Evolutionary conservation across 2,888 invertebrate species (phyloP), one percentile per base, ranked within the genome.

Genomic region (Muscina levida): DNA sequence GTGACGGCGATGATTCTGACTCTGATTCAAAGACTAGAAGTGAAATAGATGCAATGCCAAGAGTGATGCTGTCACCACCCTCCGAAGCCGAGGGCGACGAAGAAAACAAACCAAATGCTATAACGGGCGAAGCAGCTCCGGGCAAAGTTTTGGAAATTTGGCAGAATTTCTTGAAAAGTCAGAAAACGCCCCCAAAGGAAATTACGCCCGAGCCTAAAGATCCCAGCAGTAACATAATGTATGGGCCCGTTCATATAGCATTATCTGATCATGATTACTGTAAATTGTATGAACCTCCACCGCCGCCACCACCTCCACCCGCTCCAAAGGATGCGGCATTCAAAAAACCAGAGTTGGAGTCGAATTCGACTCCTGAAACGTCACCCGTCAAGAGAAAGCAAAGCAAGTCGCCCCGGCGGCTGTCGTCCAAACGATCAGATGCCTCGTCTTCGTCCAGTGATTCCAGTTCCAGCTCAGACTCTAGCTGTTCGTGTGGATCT

Each of bases 401-500:
- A 65, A 72, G 51, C 24, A 84, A 84, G 71, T 84, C 82, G 0
- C 83, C 83, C 0, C 59, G 83, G 13, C 72, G 77, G 0, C 73
- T 80, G 10, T 85, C 86, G 11, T 59, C 76, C 5, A 85, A 92
- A 92, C 82, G 91, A 90, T 73, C 92, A 91, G 87, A 92, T 91
- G 90, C 91, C 85, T 86, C 91, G 15, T 94, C 94, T 19, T 95
- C 95, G 0, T 95, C 95, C 0, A 95, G 95, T 86, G 94, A 93
- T 85, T 95, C 95, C 19, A 95, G 95, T 46, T 95, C 95, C 84
- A 95, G 94, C 85, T 95, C 94, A 82, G 94, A 93, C 84, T 95
- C 95, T 0, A 95, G 94, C 86, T 96, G 96, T 86, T 95, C 95
- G 0, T 96, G 96, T 87, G 95, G 95, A 2, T 94, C 95, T 1